These are phyloP conservation scores for Achlya flavicornis DNA, from an alignment of 2,888 invertebrate species.

Conservation along the genomic window DNA sequence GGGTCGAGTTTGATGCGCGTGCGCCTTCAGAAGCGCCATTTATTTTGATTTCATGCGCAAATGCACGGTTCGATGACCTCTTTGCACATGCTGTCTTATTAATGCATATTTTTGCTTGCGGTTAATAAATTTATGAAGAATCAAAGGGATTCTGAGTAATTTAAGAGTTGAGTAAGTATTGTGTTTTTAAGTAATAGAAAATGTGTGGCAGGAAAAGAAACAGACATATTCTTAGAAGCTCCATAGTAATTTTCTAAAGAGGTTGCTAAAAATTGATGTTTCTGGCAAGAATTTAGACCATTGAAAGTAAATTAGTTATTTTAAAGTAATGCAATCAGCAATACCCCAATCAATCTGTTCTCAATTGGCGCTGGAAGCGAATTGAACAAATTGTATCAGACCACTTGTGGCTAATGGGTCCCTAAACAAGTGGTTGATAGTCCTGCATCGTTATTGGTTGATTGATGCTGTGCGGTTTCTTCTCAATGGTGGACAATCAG, in stretches of 20 bases:
- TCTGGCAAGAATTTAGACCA: too few relatives aligned
- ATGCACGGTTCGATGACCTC: constrained; percentile 51
- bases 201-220: too few relatives aligned
- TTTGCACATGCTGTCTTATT: constrained; percentile 39
- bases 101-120: constrained; percentile 21
- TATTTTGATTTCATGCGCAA: constrained; percentile 49
- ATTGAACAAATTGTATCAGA: constrained; percentile 43
- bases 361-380: constrained; percentile 44
- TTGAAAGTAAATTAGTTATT: too few relatives aligned
- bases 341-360: constrained; percentile 53
- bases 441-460: constrained; percentile 49
- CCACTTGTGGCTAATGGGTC: constrained; percentile 62
- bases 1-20: constrained; percentile 47
- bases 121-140: not conserved
- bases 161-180: not conserved
- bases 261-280: too few relatives aligned
- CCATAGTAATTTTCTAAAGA: too few relatives aligned
- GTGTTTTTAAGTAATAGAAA: not conserved
- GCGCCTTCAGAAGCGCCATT: constrained; percentile 50
- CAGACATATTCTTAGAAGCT: too few relatives aligned
- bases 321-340: not conserved
- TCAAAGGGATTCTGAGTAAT: constrained; percentile 6
- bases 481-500: constrained; percentile 22
- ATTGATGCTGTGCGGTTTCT: constrained; percentile 46
- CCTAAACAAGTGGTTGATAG: constrained; percentile 38